Percentiles rank a stretch among this genome's conserved stretches.
phyloP scores from a whole-genome alignment of 2,888 invertebrate species.

The Aelia acuminata region DNA sequence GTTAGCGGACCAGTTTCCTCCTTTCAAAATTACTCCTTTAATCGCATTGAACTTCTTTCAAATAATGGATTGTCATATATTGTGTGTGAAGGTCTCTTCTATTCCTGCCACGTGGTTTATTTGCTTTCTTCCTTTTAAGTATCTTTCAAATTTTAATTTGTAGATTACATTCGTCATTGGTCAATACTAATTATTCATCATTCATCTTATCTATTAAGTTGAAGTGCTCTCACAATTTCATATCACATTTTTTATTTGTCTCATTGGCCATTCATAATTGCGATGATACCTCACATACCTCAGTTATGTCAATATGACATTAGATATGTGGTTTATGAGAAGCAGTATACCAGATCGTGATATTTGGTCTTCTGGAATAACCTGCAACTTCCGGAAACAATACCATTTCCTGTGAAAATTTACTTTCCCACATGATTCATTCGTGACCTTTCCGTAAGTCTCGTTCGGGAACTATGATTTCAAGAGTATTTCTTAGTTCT shows the following conservation, averaged over 20 bases:
- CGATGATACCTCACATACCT: no score
- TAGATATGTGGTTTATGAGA: conserved; percentile 1
- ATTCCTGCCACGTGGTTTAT: accelerated
- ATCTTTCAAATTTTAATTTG: no score
- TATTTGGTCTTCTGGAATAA: conserved; percentile 4
- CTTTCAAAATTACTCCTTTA: neutral
- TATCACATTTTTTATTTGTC: no score
- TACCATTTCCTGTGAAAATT: neutral
- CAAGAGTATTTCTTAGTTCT: neutral
- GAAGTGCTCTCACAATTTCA: no score
- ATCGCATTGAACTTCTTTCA: neutral
- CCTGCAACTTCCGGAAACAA: neutral
- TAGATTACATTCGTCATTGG: no score
- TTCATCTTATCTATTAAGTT: no score
- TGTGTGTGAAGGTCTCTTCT: neutral
- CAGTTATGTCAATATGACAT: conserved; percentile 8
- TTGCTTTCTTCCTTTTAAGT: no score
- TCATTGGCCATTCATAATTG: no score
- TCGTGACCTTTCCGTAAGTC: neutral
- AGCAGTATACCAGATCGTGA: neutral
- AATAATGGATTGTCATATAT: neutral
- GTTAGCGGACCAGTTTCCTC: neutral
- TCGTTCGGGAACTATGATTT: neutral
- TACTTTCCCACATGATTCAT: conserved; percentile 4
- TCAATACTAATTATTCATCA: no score